Evolutionary conservation across 2,888 invertebrate species (phyloP), one percentile per base, ranked within the genome.

Genomic region (Trichogramma evanescens): DNA sequence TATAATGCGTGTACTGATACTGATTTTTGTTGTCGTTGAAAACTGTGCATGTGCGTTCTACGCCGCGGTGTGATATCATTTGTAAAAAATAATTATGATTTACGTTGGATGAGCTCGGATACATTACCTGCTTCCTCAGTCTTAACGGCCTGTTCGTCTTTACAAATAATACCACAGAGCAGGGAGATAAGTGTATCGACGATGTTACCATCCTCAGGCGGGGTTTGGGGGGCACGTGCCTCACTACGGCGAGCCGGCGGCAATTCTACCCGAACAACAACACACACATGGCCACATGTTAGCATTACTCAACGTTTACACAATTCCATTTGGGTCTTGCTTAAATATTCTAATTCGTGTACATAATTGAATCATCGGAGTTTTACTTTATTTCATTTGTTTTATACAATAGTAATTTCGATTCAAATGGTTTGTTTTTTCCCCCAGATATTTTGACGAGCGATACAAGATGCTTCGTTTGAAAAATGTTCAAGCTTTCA

Each of bases 91-190:
- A 49, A 58, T 26, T 13, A 42, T 10, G 4, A 6, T 43, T 9
- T 10, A 43, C 8, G 43, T 6, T 39, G 26, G 5, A 54, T 50
- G 41, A 55, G 57, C 58, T 39, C 63, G 60, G 58, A 68, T 73
- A 66, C 69, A 71, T 76, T 76, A 76, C 75, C 75, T 74, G 72
- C 71, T 57, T 70, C 50, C 63, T 73, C 72, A 67, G 68, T 58
- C 63, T 72, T 70, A 74, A 72, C 70, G 72, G 71, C 72, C 66
- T 75, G 75, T 68, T 75, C 74, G 66, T 75, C 73, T 70, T 70
- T 26, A 71, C 75, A 76, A 74, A 75, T 67, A 75, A 76, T 68
- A 71, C 75, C 72, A 70, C 79, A 79, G 70, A 80, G 73, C 69
- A 77, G 70, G 65, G 78, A 76, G 73, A 78, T 74, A 72, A 78